phyloP scores from a whole-genome alignment of 2,888 invertebrate genomes.

The Pachydiplax longipennis region DNA sequence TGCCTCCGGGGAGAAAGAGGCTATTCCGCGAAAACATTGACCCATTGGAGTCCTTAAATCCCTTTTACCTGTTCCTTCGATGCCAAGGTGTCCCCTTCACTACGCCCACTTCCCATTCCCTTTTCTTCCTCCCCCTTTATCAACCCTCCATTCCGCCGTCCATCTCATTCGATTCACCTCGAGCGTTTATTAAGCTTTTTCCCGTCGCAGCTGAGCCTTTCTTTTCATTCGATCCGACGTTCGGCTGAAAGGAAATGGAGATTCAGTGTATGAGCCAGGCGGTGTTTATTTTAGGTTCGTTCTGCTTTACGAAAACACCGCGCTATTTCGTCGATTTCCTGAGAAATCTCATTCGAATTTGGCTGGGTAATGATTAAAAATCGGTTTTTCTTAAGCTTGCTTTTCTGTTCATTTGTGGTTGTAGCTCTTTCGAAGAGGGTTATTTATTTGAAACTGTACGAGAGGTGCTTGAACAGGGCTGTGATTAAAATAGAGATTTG shows the following conservation, averaged over 20 bases:
- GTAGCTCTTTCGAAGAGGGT: no score
- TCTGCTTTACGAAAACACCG: background rate
- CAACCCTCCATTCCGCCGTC: background rate
- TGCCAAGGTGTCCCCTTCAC: background rate
- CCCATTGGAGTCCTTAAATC: slow-evolving; percentile 18
- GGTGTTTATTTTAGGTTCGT: background rate
- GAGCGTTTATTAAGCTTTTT: background rate
- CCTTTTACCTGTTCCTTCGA: background rate
- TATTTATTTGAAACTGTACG: no score
- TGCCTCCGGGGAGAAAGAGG: background rate
- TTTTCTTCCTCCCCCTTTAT: background rate
- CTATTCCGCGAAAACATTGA: background rate
- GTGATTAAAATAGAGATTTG: no score
- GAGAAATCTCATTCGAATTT: no score
- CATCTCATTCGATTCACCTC: background rate
- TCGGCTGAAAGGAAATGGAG: background rate
- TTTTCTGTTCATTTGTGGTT: no score
- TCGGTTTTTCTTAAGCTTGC: no score
- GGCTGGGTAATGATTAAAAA: no score
- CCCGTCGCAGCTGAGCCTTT: background rate
- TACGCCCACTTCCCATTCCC: background rate
- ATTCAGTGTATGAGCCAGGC: background rate
- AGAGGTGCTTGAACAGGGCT: no score
- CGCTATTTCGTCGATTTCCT: background rate
- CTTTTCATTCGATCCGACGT: background rate